Conservation (phyloP, 2,113 vertebrate species). For the Tupaia tana region DNA sequence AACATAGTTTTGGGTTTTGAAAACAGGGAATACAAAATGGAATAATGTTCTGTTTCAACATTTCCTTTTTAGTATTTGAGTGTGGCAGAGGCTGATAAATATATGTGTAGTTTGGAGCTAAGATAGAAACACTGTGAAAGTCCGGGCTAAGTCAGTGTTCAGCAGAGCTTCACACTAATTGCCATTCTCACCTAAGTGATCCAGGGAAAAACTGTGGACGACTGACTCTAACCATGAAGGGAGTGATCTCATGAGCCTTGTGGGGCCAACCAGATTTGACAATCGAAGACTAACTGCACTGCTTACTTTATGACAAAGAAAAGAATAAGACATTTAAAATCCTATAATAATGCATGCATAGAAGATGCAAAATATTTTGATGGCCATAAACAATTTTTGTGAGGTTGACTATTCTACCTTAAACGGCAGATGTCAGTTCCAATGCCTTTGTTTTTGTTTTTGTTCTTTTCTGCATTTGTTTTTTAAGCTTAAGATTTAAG, state of each 20-base stretch:
- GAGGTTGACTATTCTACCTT: neutral
- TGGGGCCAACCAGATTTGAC: neutral
- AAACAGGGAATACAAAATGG: neutral
- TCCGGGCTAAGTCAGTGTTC: neutral
- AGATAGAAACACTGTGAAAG: neutral
- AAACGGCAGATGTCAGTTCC: neutral
- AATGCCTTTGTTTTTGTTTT: neutral
- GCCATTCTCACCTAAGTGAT: neutral
- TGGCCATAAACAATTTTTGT: neutral
- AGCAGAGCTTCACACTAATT: neutral
- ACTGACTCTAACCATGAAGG: neutral
- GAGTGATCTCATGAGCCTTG: neutral
- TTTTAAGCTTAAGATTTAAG: neutral
- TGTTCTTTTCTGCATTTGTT: neutral
- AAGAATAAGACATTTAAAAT: neutral
- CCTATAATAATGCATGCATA: neutral
- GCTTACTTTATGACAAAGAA: neutral
- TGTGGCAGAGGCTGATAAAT: too few species aligned
- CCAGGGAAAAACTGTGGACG: neutral
- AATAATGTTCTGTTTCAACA: neutral
- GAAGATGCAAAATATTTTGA: conserved; percentile 7
- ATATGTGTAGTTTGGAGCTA: neutral
- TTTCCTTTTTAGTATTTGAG: neutral
- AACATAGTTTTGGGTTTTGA: neutral
- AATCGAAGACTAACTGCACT: neutral